Percentiles rank a stretch among this genome's conserved stretches.
Conservation (phyloP, 2,888 invertebrate species). For the Oligia latruncula region DNA sequence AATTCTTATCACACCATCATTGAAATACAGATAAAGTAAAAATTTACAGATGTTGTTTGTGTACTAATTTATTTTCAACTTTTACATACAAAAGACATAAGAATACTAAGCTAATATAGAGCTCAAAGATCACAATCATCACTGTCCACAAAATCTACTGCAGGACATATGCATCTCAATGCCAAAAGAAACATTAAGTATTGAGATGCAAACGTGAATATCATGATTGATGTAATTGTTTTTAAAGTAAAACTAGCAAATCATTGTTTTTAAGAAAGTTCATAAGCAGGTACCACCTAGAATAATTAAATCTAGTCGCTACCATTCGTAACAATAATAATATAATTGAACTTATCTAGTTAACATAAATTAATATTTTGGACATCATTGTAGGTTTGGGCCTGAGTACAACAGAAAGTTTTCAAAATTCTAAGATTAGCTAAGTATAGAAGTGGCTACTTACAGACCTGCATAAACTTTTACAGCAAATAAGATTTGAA, state of each 20-base stretch:
- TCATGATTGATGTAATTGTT: neutral
- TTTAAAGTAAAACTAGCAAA: neutral
- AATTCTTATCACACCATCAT: slow-evolving; percentile 4
- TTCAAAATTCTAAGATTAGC: neutral
- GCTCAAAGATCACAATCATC: neutral
- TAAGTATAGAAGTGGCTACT: slow-evolving; percentile 19
- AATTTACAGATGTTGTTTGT: neutral
- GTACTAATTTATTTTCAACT: slow-evolving; percentile 9
- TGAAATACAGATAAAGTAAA: slow-evolving; percentile 1
- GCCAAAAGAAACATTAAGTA: neutral
- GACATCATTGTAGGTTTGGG: neutral
- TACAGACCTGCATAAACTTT: slow-evolving; percentile 35
- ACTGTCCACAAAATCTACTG: neutral
- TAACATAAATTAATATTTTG: neutral
- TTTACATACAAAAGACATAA: neutral
- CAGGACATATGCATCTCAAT: neutral
- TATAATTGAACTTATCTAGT: neutral
- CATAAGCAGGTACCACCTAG: neutral
- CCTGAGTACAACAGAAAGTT: slow-evolving; percentile 10
- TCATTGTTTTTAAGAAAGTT: neutral
- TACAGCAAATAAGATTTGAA: slow-evolving; percentile 13
- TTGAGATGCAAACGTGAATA: neutral
- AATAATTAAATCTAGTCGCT: neutral
- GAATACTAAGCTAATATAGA: neutral
- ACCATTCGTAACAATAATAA: neutral